Conservation (phyloP, 2,797 vertebrate genomes). For the Tapirus indicus region DNA sequence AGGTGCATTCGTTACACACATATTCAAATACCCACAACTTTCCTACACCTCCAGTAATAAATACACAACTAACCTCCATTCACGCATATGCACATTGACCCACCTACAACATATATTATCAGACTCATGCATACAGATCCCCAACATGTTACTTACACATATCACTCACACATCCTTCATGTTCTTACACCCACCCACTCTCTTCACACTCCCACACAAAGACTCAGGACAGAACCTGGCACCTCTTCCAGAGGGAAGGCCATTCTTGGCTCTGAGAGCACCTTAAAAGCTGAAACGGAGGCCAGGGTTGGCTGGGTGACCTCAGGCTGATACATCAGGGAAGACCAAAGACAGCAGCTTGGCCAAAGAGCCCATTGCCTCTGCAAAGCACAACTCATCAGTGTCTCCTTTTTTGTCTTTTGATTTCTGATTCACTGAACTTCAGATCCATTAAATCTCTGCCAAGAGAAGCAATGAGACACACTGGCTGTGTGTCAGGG, state of each 20-base stretch:
- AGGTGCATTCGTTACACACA: neutral
- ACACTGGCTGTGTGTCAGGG: neutral
- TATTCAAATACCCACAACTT: neutral
- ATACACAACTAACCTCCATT: neutral
- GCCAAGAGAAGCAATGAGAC: neutral
- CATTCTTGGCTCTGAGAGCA: neutral
- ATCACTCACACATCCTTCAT: neutral
- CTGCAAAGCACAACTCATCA: neutral
- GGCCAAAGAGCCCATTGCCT: neutral
- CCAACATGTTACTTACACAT: neutral
- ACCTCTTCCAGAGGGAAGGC: neutral
- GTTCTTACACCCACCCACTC: neutral
- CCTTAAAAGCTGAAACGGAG: neutral
- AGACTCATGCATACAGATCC: neutral
- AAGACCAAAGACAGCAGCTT: neutral
- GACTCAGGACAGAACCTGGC: neutral
- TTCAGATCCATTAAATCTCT: constrained; percentile 11
- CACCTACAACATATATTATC: neutral
- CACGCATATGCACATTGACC: neutral
- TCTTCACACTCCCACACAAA: accelerated
- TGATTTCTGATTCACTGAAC: constrained; percentile 65
- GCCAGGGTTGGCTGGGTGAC: neutral
- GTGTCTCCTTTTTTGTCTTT: constrained; percentile 19
- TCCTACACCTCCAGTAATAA: neutral
- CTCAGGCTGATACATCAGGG: neutral